Evolutionary conservation across 2,888 invertebrate species (phyloP), one percentile per base, ranked within the genome.

Genomic region (Sesamia inferens): DNA sequence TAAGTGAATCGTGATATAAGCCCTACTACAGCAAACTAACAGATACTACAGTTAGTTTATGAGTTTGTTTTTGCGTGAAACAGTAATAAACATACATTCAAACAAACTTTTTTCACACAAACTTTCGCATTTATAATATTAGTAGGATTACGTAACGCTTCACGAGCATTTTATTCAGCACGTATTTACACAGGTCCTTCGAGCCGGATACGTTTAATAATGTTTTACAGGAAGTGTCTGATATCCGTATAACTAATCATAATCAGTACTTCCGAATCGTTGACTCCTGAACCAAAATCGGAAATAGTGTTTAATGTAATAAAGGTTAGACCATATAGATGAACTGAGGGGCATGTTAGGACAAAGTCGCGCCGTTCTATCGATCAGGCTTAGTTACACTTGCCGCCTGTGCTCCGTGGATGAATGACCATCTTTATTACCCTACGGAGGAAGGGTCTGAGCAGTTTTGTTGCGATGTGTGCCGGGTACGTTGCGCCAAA

Each of bases 201-300:
- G 76, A 65, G 48, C 54, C 55, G 76, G 19, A 74, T 59, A 48
- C 5, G 2, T 31, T 31, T 24, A 55, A 55, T n/a, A 57, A 8
- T 13, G 31, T n/a, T 22, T 31, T 13, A 74, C 66, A 51, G 76
- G 79, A 79, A 77, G 39, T 51, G n/a, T 62, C 51, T 39, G 55
- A 79, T 79, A 66, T 66, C 48, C 42, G 51, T 24, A 2, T 13
- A 58, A 69, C 48, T 73, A 74, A 77, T 79, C 62, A 3, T 31
- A 39, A 7, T 39, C 6, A 73, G 61, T 39, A 66, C 22, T 62
- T 77, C 76, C 66, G 79, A 73, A 55, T 73, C 22, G 42, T 65
- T 72, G 58, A 78, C 57, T 64, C 47, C 24, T 22, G 19, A 19
- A 31, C 24, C 24, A 5, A 44, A 54, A 14, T 58, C 14, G 63